Conservation (phyloP, 2,888 invertebrate genomes). For the Xylocampa areola region DNA sequence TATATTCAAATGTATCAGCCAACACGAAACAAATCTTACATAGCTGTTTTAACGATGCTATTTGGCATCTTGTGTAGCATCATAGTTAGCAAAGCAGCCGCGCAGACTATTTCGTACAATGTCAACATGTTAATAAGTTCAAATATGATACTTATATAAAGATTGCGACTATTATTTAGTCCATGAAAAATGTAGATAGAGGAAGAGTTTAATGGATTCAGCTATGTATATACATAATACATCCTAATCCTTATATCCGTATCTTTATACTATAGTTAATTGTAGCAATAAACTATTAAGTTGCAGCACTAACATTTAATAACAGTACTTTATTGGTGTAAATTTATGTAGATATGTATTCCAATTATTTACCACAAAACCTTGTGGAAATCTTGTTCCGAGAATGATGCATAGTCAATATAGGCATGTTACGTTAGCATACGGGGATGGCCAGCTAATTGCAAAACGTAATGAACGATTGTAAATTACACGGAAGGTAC, state of each 20-base stretch:
- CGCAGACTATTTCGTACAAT: constrained; percentile 27
- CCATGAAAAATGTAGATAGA: constrained; percentile 29
- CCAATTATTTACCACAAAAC: constrained; percentile 39
- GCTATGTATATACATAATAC: no score
- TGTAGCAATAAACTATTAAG: constrained; percentile 13
- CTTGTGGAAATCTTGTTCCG: constrained; percentile 59
- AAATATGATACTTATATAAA: constrained; percentile 15
- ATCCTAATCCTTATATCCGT: no score
- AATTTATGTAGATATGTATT: constrained; percentile 26
- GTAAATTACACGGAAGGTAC: constrained; percentile 83
- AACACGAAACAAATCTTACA: constrained; percentile 22
- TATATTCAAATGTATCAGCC: constrained; percentile 31
- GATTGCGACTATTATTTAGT: no score
- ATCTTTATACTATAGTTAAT: background rate
- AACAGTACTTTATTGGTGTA: constrained; percentile 12
- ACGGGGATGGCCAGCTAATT: constrained; percentile 78
- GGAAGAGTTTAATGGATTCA: background rate
- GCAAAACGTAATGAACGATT: constrained; percentile 82
- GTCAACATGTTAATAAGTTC: constrained; percentile 37
- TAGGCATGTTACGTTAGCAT: constrained; percentile 62
- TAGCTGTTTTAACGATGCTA: constrained; percentile 46
- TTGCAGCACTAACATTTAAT: constrained; percentile 4
- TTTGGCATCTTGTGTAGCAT: constrained; percentile 52
- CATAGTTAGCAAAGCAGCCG: constrained; percentile 25
- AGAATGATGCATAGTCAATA: constrained; percentile 69